Evolutionary conservation across 2,888 invertebrate genomes (phyloP).

Genomic region (Acleris laterana): DNA sequence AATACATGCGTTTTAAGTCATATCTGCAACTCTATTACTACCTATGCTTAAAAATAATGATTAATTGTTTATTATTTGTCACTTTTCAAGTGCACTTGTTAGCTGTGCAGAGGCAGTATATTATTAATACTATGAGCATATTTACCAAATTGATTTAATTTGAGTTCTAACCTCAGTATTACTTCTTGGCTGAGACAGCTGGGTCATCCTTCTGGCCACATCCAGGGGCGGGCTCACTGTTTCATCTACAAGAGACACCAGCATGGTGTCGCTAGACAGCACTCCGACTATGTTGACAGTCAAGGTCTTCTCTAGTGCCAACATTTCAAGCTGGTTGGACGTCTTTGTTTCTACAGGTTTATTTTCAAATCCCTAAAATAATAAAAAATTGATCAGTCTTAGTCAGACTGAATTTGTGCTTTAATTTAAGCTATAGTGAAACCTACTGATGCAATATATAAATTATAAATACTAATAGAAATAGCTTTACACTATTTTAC

Average conservation of each 20-base stretch:
- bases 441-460: no score
- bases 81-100: no score
- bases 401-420: no score
- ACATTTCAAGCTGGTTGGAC: conserved; percentile 86
- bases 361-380: conserved; percentile 77
- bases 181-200: conserved; percentile 69
- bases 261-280: conserved; percentile 77
- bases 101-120: no score
- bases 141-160: background rate
- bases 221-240: conserved; percentile 81
- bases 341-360: conserved; percentile 82
- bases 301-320: conserved; percentile 87
- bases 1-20: no score
- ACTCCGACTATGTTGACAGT: conserved; percentile 84
- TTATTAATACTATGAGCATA: no score
- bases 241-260: conserved; percentile 86
- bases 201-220: conserved; percentile 82
- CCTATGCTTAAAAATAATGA: no score
- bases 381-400: background rate
- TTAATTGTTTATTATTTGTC: no score
- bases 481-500: background rate
- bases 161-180: conserved; percentile 62
- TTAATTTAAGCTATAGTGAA: no score
- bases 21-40: no score
- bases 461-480: background rate